Conservation (phyloP, 2,113 vertebrate genomes). For the Ictidomys tridecemlineatus region DNA sequence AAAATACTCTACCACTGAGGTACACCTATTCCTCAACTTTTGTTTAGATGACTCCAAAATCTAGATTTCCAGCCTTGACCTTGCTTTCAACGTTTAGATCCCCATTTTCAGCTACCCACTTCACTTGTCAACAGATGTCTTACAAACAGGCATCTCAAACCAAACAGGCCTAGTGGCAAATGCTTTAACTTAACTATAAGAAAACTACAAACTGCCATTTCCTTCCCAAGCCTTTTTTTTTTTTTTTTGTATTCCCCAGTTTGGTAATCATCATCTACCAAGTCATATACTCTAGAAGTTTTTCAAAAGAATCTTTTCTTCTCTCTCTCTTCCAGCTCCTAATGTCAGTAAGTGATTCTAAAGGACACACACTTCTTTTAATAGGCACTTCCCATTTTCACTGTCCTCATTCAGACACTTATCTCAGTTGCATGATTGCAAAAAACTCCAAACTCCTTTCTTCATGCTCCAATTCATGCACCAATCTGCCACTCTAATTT, state of each 20-base stretch:
- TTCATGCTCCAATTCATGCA: constrained; percentile 59
- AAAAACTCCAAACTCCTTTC: constrained; percentile 19
- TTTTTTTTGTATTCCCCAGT: constrained; percentile 16
- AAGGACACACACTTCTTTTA: not conserved
- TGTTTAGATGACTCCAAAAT: constrained; percentile 48
- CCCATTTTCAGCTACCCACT: not conserved
- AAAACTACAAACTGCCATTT: not conserved
- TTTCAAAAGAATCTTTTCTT: constrained; percentile 9
- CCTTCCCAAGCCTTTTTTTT: constrained; percentile 18
- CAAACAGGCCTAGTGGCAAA: not conserved
- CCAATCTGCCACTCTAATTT: constrained; percentile 63
- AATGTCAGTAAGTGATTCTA: not conserved
- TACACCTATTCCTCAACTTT: not conserved
- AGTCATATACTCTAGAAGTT: not conserved
- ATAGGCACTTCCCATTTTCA: constrained; percentile 4
- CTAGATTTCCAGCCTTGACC: not conserved
- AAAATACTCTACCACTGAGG: not conserved
- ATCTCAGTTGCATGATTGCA: not conserved
- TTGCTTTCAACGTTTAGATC: not conserved
- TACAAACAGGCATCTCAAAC: not conserved
- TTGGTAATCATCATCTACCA: not conserved
- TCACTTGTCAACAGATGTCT: not conserved
- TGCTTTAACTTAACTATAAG: not conserved
- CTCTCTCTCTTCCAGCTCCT: not conserved
- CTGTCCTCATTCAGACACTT: constrained; percentile 1